Base-by-base conservation (phyloP, 2,113 vertebrate genomes). In the Tretioscincus oriximinensis region DNA sequence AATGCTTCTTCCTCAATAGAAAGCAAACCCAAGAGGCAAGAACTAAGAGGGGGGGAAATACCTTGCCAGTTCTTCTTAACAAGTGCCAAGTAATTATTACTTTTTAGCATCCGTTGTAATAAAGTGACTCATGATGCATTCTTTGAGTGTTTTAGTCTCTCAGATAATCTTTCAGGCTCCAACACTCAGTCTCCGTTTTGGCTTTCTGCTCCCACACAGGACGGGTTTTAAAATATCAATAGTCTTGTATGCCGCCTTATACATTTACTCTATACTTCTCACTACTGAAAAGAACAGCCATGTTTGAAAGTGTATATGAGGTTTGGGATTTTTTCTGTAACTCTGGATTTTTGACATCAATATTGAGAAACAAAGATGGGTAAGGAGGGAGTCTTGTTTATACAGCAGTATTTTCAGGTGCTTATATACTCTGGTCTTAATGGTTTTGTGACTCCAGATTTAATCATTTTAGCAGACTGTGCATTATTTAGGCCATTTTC, bases 41-140 rank as follows among this genome's bases (percentile, higher is more conserved):
- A 84, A 77, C 31, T 72, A 41, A 68, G 64, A 80, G 72, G 81
- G 18, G 81, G 18, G 29, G 1, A 66, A 65, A 51, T 51, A 58
- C 45, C 81, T 85, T 86, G 83, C 85, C 80, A 90, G 73, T 31
- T 69, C 83, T 88, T 90, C 81, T 86, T 35, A 88, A 63, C 58
- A 82, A 84, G 80, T 67, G 78, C 69, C 82, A 64, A 49, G 51
- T 84, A 61, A 79, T 84, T 61, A 60, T 45, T 41, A 31, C 63
- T 88, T 82, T 84, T 81, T 65, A 74, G 35, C 77, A 49, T 35
- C 81, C 45, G 63, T 7, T 75, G 73, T 45, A 68, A 11, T 79
- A 86, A 80, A 61, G 82, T 85, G 85, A 86, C 60, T 76, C 54
- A 26, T 26, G 45, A 71, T 80, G 22, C 47, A 73, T 81, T 79